Percentiles rank a stretch among this genome's conserved stretches.
Evolutionary conservation across 2,113 vertebrate species (phyloP).

Genomic region (Ceuthmochares aereus): DNA sequence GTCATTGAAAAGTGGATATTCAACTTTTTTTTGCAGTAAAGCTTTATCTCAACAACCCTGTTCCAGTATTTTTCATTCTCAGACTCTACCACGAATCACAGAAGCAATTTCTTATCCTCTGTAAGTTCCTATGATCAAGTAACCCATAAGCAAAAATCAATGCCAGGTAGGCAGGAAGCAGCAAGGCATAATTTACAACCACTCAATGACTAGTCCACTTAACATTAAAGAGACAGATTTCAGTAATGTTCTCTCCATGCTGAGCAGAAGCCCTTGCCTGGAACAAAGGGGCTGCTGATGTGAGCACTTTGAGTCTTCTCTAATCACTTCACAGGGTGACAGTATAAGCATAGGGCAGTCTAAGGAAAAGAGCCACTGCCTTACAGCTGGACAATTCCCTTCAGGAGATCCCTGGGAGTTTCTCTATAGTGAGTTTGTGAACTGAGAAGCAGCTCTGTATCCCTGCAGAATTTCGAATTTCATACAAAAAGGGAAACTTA

Average conservation of each 20-base stretch:
- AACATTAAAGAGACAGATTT: conserved; percentile 26
- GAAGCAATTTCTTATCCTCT: conserved; percentile 12
- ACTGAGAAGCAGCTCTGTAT: neutral
- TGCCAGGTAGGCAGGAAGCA: neutral
- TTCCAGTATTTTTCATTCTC: neutral
- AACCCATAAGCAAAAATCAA: conserved; percentile 52
- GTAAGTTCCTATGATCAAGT: conserved; percentile 40
- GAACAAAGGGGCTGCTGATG: conserved; percentile 33
- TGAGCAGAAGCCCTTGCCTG: neutral
- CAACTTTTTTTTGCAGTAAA: neutral
- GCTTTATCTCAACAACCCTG: neutral
- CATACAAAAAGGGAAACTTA: neutral
- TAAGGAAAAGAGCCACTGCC: neutral
- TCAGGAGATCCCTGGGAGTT: neutral
- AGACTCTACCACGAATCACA: neutral
- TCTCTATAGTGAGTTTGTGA: neutral
- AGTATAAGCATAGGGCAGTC: neutral
- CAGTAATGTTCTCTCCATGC: neutral
- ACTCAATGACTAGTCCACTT: neutral
- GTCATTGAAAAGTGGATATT: neutral
- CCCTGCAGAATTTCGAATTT: neutral
- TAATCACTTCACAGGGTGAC: neutral
- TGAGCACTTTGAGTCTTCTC: neutral
- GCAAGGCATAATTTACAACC: neutral
- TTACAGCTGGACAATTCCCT: neutral